phyloP scores from a whole-genome alignment of 2,797 vertebrate genomes.

The Lophius americanus region DNA sequence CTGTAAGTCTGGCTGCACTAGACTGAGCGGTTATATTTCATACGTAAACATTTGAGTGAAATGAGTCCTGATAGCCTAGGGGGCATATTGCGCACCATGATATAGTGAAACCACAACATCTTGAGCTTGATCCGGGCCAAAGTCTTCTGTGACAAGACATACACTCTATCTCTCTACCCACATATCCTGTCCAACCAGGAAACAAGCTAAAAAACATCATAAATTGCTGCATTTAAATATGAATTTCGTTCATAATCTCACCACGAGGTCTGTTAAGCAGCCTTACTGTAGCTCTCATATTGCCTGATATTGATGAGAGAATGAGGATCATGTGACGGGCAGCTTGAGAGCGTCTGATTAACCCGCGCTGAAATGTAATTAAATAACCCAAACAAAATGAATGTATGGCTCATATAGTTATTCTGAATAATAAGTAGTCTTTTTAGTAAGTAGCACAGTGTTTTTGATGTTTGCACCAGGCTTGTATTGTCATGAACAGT shows the following conservation, averaged over 20 bases:
- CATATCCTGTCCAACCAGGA: slow-evolving; percentile 47
- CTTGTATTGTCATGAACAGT: background rate
- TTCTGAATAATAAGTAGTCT: too few species aligned
- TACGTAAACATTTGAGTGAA: background rate
- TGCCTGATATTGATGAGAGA: background rate
- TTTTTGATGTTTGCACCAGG: slow-evolving; percentile 4
- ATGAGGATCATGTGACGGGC: background rate
- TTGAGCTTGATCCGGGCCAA: slow-evolving; percentile 19
- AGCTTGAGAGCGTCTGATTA: too few species aligned
- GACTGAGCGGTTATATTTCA: background rate
- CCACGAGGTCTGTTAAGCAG: background rate
- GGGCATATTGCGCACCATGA: background rate
- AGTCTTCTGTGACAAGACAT: slow-evolving; percentile 5
- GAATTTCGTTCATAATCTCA: background rate
- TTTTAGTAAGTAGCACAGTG: background rate
- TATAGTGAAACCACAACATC: slow-evolving; percentile 60
- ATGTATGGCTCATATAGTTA: too few species aligned
- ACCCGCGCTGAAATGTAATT: too few species aligned
- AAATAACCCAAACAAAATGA: too few species aligned
- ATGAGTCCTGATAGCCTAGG: background rate
- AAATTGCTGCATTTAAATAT: background rate
- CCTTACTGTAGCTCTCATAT: background rate
- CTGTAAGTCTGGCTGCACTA: background rate
- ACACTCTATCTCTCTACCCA: slow-evolving; percentile 43
- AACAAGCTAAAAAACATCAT: background rate